Evolutionary conservation across 1,140 invertebrate genomes (phyloP), one percentile per base, ranked within the genome.

Genomic region (Lucilia cuprina): DNA sequence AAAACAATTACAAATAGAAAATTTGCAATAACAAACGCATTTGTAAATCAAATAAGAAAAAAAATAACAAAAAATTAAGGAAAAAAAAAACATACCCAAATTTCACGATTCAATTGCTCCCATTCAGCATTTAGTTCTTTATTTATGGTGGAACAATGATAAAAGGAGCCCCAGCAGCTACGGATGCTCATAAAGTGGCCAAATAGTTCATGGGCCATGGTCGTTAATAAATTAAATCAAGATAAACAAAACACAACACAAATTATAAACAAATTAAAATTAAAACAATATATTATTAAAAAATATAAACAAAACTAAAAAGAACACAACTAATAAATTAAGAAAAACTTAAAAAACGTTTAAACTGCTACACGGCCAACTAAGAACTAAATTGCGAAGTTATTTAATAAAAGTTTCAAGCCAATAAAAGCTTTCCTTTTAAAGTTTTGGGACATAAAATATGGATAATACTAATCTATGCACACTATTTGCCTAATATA

Each of bases 121-220:
- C 84, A 85, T 82, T 85, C 84, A 12, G 77, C 82, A 35, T 85
- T 85, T 13, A 85, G 8, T 74, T 85, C 82, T 9, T 83, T 74
- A 60, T 85, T 85, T 4, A 85, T 35, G 5, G 83, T 65, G 74
- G 35, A 74, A 35, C 77, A 75, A 13, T 78, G 75, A 34, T 85
- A 85, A 25, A 85, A 85, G 2, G 49, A 80, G 13, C 75, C 49
- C 70, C 82, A 77, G 14, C 74, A 83, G 30, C 50, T 82, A 65
- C 77, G 21, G 17, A 80, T 82, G 19, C 70, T 78, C 21, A 35
- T 30, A 13, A n/a, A 21, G 3, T n/a, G 14, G 13, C 55, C 82
- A 74, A 65, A 60, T 8, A 70, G 30, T 65, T 83, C 55, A n/a
- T 83, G 50, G 12, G 55, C n/a, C 55, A 70, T 83, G n/a, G 14